Evolutionary conservation across 2,888 invertebrate genomes (phyloP), one percentile per base, ranked within the genome.

Genomic region (Sarcophaga caerulescens): DNA sequence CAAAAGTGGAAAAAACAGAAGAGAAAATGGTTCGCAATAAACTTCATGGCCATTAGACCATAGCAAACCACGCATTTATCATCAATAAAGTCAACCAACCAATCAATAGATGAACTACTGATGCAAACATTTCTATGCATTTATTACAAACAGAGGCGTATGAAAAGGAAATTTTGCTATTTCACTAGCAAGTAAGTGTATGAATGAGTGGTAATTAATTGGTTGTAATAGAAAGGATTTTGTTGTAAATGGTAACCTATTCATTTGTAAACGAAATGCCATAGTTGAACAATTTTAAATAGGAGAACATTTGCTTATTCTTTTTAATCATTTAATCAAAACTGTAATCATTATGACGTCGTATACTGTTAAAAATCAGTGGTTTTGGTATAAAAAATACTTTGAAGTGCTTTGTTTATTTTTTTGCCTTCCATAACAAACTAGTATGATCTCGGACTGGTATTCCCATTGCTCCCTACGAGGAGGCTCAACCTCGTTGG

Each of bases 41-140:
- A 83, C 59, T 82, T 76, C 68, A 71, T 83, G 79, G 82, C 71
- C 76, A 83, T 85, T 80, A 59, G 81, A 78, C 59, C 69, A 66
- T 74, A 52, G 47, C 63, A 78, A 78, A 79, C 81, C 68, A 74
- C 74, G 52, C 79, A 85, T 63, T 76, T 85, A 57, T 76, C 73
- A 85, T 77, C 85, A 85, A 82, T 85, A 76, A 85, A 83, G 76
- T 68, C 60, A 80, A 80, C 73, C 79, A 73, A 83, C 47, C 79
- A 63, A 21, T 17, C 60, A 45, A 68, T 19, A 35, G 65, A 80
- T 17, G 65, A 70, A 70, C 44, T 63, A 47, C 59, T 75, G 52
- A 65, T 79, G 75, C 75, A 70, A 45, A 84, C 19, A 68, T 23
- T 70, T 75, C 45, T 35, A 70, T 79, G 66, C n/a, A 45, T 57